Evolutionary conservation across 2,797 vertebrate species (phyloP).

Genomic region (Acanthiza pusilla): DNA sequence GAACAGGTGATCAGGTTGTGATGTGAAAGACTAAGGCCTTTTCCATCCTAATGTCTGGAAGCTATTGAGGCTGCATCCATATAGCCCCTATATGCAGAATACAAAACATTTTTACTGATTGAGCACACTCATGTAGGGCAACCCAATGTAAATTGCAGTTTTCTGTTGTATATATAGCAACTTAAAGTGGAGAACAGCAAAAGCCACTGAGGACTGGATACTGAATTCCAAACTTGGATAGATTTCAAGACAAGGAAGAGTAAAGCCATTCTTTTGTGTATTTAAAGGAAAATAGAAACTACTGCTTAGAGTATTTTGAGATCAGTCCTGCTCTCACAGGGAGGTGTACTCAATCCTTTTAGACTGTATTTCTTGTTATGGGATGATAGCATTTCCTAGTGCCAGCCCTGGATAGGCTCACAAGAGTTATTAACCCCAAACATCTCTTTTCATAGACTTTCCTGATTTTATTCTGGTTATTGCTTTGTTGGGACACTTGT

Average conservation of each 20-base stretch:
- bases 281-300: not conserved
- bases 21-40: not conserved
- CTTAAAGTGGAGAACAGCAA: not conserved
- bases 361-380: not conserved
- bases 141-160: not conserved
- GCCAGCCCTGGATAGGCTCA: not conserved
- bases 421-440: not conserved
- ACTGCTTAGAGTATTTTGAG: not conserved
- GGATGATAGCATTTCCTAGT: not conserved
- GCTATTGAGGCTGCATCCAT: not conserved
- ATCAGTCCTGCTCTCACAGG: not conserved
- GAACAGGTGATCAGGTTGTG: not conserved
- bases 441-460: not conserved
- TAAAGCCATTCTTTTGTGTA: not conserved
- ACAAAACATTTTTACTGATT: not conserved
- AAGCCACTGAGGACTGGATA: not conserved
- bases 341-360: not conserved
- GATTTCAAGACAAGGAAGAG: not conserved
- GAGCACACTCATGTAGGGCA: not conserved
- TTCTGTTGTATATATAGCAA: not conserved
- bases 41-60: not conserved
- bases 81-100: not conserved
- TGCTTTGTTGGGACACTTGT: not conserved
- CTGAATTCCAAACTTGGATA: not conserved
- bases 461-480: not conserved